A percentile compares a stretch with the other conserved stretches of the same genome.
phyloP scores from a whole-genome alignment of 1,140 invertebrate genomes.

The Drosophila sucinea region DNA sequence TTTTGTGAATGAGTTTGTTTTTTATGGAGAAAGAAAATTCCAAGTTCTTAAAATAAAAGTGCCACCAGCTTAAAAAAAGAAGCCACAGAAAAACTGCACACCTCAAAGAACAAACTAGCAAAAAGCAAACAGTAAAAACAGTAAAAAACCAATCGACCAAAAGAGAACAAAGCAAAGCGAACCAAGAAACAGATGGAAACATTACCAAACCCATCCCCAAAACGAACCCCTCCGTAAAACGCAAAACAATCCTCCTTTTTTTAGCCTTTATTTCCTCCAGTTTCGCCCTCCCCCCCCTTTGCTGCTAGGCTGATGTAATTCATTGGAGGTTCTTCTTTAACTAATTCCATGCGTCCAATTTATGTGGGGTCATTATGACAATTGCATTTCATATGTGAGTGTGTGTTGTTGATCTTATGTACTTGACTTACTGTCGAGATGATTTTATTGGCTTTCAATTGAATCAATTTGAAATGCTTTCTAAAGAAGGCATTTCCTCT shows the following conservation, averaged over 20 bases:
- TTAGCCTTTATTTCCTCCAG: too few species aligned
- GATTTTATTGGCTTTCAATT: slow-evolving; percentile 49
- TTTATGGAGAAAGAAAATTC: not conserved
- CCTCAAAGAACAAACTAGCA: slow-evolving; percentile 46
- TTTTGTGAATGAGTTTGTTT: slow-evolving; percentile 23
- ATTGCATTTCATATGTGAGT: slow-evolving; percentile 9
- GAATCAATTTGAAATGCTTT: slow-evolving; percentile 17
- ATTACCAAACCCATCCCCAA: not conserved
- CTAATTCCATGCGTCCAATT: slow-evolving; percentile 7
- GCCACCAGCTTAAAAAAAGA: slow-evolving; percentile 55
- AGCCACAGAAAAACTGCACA: slow-evolving; percentile 57
- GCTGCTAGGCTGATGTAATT: slow-evolving; percentile 37
- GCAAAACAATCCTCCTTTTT: not conserved
- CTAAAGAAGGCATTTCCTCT: not conserved
- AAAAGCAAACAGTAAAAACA: slow-evolving; percentile 13
- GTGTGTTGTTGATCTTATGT: not conserved
- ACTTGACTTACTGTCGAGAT: slow-evolving; percentile 43
- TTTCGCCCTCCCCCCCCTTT: not conserved
- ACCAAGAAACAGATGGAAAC: slow-evolving; percentile 1
- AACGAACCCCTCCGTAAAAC: not conserved
- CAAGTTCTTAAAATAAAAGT: slow-evolving; percentile 31
- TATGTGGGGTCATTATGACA: slow-evolving; percentile 23
- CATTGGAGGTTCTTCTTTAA: not conserved
- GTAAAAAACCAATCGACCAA: slow-evolving; percentile 33
- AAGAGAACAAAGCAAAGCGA: not conserved